Evolutionary conservation across 2,797 vertebrate species (phyloP), one percentile per base, ranked within the genome.

Genomic region (Molossus alvarezi): DNA sequence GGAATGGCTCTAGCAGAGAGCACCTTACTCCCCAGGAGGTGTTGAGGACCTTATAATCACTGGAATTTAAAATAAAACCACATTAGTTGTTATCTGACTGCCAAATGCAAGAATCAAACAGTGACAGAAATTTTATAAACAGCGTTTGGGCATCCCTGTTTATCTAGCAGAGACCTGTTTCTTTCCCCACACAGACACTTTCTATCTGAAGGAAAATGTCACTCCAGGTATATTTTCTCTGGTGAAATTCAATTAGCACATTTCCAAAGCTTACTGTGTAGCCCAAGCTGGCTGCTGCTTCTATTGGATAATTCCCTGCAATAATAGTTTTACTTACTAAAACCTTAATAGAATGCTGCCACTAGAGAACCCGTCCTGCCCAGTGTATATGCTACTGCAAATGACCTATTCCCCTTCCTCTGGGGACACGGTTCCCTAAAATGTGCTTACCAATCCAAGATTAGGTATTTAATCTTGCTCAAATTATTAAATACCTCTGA

Each of bases 321-420:
- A 58, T 79, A 89, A 33, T 84, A 90, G 57, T 97, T 96, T 94
- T 67, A 82, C 90, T 92, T 93, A 93, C 87, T 95, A 60, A 51
- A 88, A 69, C 18, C 6, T 23, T 94, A 87, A 92, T 93, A 95
- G 73, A 87, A 95, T 29, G 33, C 11, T 51, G 62, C 18, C 51
- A 48, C 11, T 20, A 53, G 3, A 72, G 29, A 17, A 75, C 11
- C 15, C 76, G 29, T 41, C 13, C 77, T 29, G 62, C 25, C 69
- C 3, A 51, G 60, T 60, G 1, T 85, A 37, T 27, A 23, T 29
- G 57, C 57, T 67, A 75, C 55, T 65, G 65, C 41, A 82, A 86
- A 72, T 55, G 25, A 76, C 12, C 5, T 37, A 81, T 57, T 41
- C 88, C 23, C 79, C 13, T 9, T 13, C 7, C 20, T 65, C 27